Evolutionary conservation across 2,113 vertebrate genomes (phyloP).

Genomic region (Lepisosteus osseus): DNA sequence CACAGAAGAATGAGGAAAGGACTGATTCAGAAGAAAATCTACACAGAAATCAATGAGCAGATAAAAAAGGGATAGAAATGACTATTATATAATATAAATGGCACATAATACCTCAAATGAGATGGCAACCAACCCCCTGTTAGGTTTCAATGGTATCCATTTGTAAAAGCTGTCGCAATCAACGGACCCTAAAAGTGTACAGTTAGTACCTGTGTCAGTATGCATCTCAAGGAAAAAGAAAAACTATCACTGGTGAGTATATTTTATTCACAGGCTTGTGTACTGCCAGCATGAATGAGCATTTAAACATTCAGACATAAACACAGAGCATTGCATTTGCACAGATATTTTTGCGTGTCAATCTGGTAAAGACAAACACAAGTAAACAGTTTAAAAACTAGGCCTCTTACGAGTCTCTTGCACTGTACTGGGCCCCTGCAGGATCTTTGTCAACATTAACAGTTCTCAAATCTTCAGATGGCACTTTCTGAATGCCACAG

Average conservation of each 20-base stretch:
- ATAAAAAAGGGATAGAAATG: conserved; percentile 27
- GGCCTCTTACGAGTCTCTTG: too few species aligned
- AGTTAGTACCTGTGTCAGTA: conserved; percentile 93
- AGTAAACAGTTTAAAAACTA: too few species aligned
- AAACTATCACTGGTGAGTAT: conserved; percentile 57
- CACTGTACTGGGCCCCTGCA: too few species aligned
- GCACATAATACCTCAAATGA: conserved; percentile 93
- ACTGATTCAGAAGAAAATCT: neutral
- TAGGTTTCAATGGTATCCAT: conserved; percentile 99
- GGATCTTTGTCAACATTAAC: too few species aligned
- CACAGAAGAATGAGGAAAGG: conserved; percentile 2
- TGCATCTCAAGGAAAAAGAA: conserved; percentile 73
- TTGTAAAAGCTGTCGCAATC: conserved; percentile 99
- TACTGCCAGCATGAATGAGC: conserved; percentile 79
- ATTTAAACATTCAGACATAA: conserved; percentile 11
- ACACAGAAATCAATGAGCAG: conserved; percentile 17
- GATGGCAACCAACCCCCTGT: conserved; percentile 91
- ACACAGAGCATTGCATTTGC: neutral
- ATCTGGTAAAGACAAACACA: too few species aligned
- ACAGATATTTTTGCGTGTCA: too few species aligned
- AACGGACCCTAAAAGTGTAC: conserved; percentile 98
- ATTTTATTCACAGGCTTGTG: conserved; percentile 69
- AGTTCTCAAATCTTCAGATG: too few species aligned
- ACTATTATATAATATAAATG: conserved; percentile 58
- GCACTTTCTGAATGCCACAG: too few species aligned